phyloP scores from a whole-genome alignment of 2,888 invertebrate genomes.

The Agriopis aurantiaria region DNA sequence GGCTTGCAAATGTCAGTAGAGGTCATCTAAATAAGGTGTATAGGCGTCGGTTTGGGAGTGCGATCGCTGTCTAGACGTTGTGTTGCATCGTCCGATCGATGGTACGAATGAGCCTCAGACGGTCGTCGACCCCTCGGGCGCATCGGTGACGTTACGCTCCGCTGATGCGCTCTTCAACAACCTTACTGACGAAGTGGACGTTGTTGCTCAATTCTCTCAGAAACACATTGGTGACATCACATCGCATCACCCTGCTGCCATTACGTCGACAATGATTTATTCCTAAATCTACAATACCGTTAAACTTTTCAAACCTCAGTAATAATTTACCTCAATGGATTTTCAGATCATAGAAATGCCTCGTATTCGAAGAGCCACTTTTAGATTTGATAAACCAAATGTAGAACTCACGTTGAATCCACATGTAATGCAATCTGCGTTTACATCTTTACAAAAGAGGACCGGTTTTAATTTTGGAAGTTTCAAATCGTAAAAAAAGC shows the following conservation, averaged over 20 bases:
- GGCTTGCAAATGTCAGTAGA: conserved; percentile 82
- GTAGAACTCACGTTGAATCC: conserved; percentile 51
- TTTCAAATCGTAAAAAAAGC: conserved; percentile 56
- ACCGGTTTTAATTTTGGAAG: conserved; percentile 67
- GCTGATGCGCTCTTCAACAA: conserved; percentile 82
- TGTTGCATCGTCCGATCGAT: conserved; percentile 85
- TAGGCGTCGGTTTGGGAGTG: conserved; percentile 78
- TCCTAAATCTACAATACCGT: neutral
- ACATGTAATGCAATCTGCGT: conserved; percentile 62
- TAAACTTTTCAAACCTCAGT: conserved; percentile 1
- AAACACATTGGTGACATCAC: conserved; percentile 57
- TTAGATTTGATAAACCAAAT: conserved; percentile 12
- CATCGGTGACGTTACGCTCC: conserved; percentile 86
- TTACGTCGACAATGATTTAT: neutral
- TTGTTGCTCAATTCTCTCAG: conserved; percentile 60
- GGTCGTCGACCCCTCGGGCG: conserved; percentile 84
- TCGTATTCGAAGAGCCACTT: neutral
- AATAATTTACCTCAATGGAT: neutral
- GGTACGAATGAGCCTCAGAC: conserved; percentile 82
- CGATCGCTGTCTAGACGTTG: conserved; percentile 83
- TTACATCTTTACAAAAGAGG: conserved; percentile 60
- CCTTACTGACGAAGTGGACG: conserved; percentile 63
- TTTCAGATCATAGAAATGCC: neutral
- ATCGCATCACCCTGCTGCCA: conserved; percentile 43
- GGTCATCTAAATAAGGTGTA: conserved; percentile 85